Evolutionary conservation across 1,140 invertebrate species (phyloP).

Genomic region (Zaprionus lachaisei): DNA sequence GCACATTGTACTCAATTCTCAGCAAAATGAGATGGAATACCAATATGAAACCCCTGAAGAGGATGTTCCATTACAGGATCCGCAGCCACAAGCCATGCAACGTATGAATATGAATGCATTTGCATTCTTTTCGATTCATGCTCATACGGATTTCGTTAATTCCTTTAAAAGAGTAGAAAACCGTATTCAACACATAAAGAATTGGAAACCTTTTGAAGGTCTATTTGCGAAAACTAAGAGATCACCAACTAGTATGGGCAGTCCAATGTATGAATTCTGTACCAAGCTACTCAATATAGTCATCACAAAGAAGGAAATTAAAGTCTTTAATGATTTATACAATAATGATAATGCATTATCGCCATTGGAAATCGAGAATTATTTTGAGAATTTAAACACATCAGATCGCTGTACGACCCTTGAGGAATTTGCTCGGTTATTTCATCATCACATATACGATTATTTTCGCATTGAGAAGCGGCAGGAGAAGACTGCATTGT

Average conservation of each 20-base stretch:
- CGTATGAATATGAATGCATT: slow-evolving; percentile 45
- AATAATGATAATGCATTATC: not conserved
- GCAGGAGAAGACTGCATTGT: slow-evolving; percentile 44
- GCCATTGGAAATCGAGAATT: not conserved
- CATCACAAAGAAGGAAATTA: slow-evolving; percentile 18
- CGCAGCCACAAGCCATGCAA: not conserved
- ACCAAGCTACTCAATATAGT: slow-evolving; percentile 27
- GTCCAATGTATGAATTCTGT: slow-evolving; percentile 33
- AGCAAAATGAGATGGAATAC: slow-evolving; percentile 24
- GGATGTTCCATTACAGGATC: not conserved
- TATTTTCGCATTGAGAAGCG: slow-evolving; percentile 32
- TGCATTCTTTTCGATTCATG: slow-evolving; percentile 38
- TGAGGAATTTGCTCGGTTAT: slow-evolving; percentile 13
- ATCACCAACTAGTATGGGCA: not conserved
- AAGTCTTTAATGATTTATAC: slow-evolving; percentile 10
- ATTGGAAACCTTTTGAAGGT: not conserved
- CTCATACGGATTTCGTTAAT: slow-evolving; percentile 24
- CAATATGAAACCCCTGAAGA: not conserved
- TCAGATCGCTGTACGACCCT: slow-evolving; percentile 42
- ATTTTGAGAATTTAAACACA: slow-evolving; percentile 23
- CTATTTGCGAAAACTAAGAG: not conserved
- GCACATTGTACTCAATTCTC: slow-evolving; percentile 36
- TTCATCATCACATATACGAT: slow-evolving; percentile 39
- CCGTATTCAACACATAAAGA: not conserved
- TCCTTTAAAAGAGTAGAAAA: slow-evolving; percentile 14